A percentile compares a stretch with the other conserved stretches of the same genome.
Evolutionary conservation across 2,113 vertebrate species (phyloP).

Genomic region (Tichodroma muraria): DNA sequence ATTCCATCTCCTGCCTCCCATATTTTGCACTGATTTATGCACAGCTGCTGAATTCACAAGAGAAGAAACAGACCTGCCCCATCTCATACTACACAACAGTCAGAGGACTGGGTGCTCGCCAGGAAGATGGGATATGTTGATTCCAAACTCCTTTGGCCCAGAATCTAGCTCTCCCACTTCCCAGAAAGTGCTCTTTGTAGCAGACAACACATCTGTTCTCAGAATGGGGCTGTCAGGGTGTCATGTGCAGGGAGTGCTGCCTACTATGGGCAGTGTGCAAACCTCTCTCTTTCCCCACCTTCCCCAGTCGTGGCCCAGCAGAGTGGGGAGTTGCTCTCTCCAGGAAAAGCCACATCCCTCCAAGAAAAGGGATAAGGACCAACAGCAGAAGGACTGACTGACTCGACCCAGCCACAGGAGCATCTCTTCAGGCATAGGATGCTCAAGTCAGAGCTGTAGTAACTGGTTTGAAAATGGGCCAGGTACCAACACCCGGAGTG

Average conservation of each 20-base stretch:
- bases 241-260: rapidly evolving
- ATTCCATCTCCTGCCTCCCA: background rate
- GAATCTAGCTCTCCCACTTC: background rate
- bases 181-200: background rate
- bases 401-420: background rate
- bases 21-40: background rate
- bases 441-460: background rate
- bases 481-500: rapidly evolving
- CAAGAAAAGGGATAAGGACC: background rate
- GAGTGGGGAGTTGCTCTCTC: rapidly evolving
- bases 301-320: background rate
- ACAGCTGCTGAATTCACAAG: background rate
- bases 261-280: background rate
- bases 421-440: background rate
- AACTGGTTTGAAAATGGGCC: background rate
- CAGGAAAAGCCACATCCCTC: background rate
- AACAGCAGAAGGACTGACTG: background rate
- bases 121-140: background rate
- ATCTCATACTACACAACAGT: background rate
- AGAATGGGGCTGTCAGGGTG: background rate
- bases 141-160: background rate
- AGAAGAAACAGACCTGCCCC: background rate
- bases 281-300: background rate
- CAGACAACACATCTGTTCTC: background rate
- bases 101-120: background rate